Evolutionary conservation across 2,113 vertebrate species (phyloP).

Genomic region (Pseudopodoces humilis): DNA sequence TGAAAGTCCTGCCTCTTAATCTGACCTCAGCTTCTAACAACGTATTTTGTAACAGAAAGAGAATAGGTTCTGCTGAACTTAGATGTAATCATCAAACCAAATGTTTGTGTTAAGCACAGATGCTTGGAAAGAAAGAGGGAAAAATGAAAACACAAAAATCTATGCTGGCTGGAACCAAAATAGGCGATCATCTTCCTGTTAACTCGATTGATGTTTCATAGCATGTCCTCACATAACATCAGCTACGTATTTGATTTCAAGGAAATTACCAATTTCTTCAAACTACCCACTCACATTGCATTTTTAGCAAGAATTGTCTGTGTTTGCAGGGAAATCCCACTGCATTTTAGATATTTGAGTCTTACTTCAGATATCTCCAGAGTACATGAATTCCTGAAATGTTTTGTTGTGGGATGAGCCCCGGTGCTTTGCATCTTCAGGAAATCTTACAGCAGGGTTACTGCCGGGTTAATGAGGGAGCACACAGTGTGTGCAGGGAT

Average conservation of each 20-base stretch:
- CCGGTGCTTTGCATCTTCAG: not conserved
- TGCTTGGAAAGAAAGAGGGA: not conserved
- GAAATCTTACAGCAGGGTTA: slow-evolving; percentile 5
- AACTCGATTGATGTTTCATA: not conserved
- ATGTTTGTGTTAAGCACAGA: slow-evolving; percentile 10
- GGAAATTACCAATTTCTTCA: not conserved
- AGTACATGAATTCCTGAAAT: not conserved
- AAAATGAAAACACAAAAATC: slow-evolving; percentile 8
- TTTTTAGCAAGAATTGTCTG: not conserved
- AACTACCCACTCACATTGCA: not conserved
- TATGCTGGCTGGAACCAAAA: not conserved
- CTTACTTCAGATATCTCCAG: not conserved
- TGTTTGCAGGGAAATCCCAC: not conserved
- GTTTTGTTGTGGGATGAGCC: not conserved
- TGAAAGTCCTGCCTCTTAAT: not conserved
- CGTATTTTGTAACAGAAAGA: not conserved
- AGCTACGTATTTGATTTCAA: not conserved
- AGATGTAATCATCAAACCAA: not conserved
- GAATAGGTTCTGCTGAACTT: not conserved
- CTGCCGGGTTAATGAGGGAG: not conserved
- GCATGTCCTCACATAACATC: not conserved
- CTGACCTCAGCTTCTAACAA: not conserved
- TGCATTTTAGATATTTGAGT: not conserved
- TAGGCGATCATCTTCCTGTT: not conserved
- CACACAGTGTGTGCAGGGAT: not conserved